phyloP scores from a whole-genome alignment of 2,888 invertebrate genomes.

The Branchipolynoe longqiensis region DNA sequence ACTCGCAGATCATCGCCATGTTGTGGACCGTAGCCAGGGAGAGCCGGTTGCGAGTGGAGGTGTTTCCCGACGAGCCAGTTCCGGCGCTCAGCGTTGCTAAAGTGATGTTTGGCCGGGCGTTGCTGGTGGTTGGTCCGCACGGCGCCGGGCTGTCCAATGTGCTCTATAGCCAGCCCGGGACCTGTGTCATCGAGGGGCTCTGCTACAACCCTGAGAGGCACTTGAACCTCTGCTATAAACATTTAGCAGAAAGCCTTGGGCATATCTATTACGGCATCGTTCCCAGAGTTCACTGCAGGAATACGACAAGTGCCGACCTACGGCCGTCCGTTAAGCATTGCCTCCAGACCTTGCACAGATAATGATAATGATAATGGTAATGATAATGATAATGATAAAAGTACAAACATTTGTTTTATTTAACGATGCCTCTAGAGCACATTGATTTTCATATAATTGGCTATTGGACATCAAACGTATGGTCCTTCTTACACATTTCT shows the following conservation, averaged over 20 bases:
- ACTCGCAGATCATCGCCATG: slow-evolving; percentile 9
- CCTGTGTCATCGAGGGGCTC: slow-evolving; percentile 35
- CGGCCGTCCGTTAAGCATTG: background rate
- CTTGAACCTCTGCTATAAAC: slow-evolving; percentile 27
- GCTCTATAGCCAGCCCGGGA: slow-evolving; percentile 16
- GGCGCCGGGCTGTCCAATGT: slow-evolving; percentile 33
- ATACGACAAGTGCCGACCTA: background rate
- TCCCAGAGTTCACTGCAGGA: background rate
- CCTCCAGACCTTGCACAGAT: no score
- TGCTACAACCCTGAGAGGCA: background rate
- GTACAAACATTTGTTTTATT: no score
- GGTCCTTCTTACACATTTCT: no score
- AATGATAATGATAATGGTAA: no score
- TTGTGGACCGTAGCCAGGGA: background rate
- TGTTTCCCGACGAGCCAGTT: background rate
- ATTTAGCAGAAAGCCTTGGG: slow-evolving; percentile 7
- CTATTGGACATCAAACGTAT: no score
- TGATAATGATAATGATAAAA: no score
- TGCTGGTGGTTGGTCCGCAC: slow-evolving; percentile 26
- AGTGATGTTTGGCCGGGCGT: background rate
- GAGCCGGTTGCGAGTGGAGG: background rate
- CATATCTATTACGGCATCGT: slow-evolving; percentile 13
- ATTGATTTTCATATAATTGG: no score
- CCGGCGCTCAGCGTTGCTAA: background rate
- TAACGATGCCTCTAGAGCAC: no score